Base-by-base conservation (phyloP, 2,113 vertebrate species). In the Pardalotus punctatus region DNA sequence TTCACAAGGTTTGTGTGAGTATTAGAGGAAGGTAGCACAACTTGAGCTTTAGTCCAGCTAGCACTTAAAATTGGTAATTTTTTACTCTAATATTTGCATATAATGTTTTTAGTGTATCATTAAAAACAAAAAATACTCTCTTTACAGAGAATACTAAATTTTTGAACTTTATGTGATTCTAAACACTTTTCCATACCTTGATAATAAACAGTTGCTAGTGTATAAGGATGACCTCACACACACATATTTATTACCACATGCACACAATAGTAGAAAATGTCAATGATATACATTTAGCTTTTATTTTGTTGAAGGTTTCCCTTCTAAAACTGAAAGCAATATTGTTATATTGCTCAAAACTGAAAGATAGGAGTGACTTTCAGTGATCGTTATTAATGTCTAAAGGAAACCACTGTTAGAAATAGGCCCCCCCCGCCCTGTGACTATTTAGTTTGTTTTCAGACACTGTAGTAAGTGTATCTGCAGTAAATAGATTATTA, bases 341-440 rank as follows among this genome's bases (percentile, higher is more conserved):
- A 33, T 40, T 89, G 29, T 70, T 73, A 25, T 21, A 17, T 72
- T 85, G 80, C 60, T 88, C 29, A 80, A 83, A 94, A 78, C 38
- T 95, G 80, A 67, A 92, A 94, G 74, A 84, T 36, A 88, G 54
- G 50, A 88, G 38, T 90, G 54, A 77, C 81, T 96, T 47, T 58
- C 48, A 82, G 47, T 70, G 71, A 51, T 92, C 67, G 43, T 81
- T 86, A 62, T 21, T 83, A 82, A 62, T 86, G 92, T 36, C 79
- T 93, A 77, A 94, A 94, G 94, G 94, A 95, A 97, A 92, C 76
- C 85, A 92, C 70, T 95, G 71, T 86, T 90, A 95, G 88, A 93
- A 87, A 86, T 71, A 81, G 93, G 70, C 74, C 69, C 57, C 79
- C 90, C 72, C 50, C 14, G 2, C 54, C 64, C 96, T 22, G 28